These are phyloP conservation scores for Coptotermes formosanus DNA, from an alignment of 1,140 invertebrate genomes.

Conservation along the genomic window DNA sequence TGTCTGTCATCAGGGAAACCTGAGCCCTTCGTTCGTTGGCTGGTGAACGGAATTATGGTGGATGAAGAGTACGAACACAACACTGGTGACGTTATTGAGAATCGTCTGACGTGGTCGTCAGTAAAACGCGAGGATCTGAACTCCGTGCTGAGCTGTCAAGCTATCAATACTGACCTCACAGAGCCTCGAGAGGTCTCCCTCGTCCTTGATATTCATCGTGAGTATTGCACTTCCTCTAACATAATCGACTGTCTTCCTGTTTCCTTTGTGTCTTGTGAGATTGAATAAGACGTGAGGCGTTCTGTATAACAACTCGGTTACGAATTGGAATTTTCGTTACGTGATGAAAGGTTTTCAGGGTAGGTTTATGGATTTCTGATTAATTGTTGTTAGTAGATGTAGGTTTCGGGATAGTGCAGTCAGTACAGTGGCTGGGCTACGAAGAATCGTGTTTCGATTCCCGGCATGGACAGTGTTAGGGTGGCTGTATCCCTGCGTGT, in stretches of 20 bases:
- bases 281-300: no score
- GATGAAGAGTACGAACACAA: constrained; percentile 80
- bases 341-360: no score
- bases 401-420: no score
- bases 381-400: no score
- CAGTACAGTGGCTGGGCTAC: no score
- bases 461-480: no score
- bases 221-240: constrained; percentile 50
- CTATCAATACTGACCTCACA: constrained; percentile 76
- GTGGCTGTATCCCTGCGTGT: no score
- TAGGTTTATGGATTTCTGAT: no score
- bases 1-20: constrained; percentile 50
- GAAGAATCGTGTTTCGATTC: no score
- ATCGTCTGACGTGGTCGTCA: constrained; percentile 70
- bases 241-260: not conserved
- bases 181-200: constrained; percentile 72
- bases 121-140: constrained; percentile 76
- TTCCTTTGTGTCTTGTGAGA: not conserved
- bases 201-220: constrained; percentile 76
- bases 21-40: constrained; percentile 55
- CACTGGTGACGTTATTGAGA: constrained; percentile 80
- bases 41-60: constrained; percentile 70
- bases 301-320: no score
- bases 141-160: constrained; percentile 79
- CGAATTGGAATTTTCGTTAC: no score